Percentiles rank a stretch among this genome's conserved stretches.
Evolutionary conservation across 2,797 vertebrate genomes (phyloP).

Genomic region (Fistularia tabacaria): DNA sequence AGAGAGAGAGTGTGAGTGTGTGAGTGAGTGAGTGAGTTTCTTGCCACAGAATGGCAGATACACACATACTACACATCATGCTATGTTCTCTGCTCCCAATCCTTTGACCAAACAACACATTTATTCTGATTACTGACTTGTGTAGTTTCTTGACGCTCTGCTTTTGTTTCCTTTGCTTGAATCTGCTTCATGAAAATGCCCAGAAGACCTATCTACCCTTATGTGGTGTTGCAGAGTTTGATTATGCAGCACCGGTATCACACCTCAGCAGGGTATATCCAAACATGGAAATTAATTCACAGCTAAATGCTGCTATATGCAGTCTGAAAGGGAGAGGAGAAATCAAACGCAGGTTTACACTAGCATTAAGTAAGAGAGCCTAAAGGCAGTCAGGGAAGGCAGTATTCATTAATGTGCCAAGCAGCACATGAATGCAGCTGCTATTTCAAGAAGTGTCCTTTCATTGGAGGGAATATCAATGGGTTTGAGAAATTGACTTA

Average conservation of each 20-base stretch:
- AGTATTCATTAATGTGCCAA: constrained; percentile 68
- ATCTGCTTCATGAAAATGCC: constrained; percentile 66
- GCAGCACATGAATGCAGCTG: constrained; percentile 19
- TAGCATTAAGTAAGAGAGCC: constrained; percentile 58
- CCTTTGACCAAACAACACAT: constrained; percentile 42
- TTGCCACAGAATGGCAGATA: constrained; percentile 55
- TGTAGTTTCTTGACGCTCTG: constrained; percentile 29
- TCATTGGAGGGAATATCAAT: constrained; percentile 46
- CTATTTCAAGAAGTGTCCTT: constrained; percentile 27
- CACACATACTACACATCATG: constrained; percentile 48
- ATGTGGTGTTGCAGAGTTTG: constrained; percentile 71
- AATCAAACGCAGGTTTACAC: constrained; percentile 70
- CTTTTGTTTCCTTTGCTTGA: no score
- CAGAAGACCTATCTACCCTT: constrained; percentile 66
- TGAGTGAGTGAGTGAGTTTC: constrained; percentile 72
- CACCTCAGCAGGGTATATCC: constrained; percentile 77
- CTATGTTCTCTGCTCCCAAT: constrained; percentile 29
- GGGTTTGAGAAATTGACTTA: constrained; percentile 36
- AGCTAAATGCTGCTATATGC: constrained; percentile 78
- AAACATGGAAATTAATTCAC: constrained; percentile 81
- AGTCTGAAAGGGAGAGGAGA: constrained; percentile 54
- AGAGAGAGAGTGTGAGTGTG: no score
- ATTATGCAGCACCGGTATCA: constrained; percentile 70
- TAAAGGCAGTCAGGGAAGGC: constrained; percentile 57
- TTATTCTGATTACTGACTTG: constrained; percentile 54